These are phyloP conservation scores for Pionites leucogaster DNA, from an alignment of 2,113 vertebrate species.

Conservation along the genomic window DNA sequence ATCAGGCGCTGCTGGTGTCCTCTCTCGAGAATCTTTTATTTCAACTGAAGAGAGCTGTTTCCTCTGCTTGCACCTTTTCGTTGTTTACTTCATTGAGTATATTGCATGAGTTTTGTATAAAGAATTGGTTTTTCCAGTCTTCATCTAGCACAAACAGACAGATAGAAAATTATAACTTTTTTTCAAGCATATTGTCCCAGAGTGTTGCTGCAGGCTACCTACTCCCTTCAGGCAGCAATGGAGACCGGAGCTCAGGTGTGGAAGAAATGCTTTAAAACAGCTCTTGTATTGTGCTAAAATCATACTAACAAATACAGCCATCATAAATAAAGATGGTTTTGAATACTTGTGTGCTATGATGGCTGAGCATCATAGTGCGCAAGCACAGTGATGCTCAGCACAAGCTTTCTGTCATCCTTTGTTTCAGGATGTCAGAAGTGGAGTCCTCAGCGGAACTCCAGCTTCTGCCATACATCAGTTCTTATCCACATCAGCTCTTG, in stretches of 20 bases:
- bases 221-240: not conserved
- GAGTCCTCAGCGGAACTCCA: not conserved
- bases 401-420: not conserved
- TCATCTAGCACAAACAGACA: not conserved
- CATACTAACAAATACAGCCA: not conserved
- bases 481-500: not conserved
- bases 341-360: not conserved
- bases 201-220: not conserved
- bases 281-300: not conserved
- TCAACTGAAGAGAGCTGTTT: not conserved
- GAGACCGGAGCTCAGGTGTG: rapidly evolving
- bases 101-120: not conserved
- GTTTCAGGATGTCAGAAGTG: not conserved
- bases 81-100: not conserved
- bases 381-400: not conserved
- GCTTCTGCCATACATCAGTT: not conserved
- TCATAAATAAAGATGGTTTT: not conserved
- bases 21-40: not conserved
- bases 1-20: too few relatives aligned
- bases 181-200: not conserved
- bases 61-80: not conserved
- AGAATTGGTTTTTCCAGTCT: not conserved
- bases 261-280: not conserved
- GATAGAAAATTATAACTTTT: not conserved
- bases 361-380: not conserved